Evolutionary conservation across 2,888 invertebrate species (phyloP), one percentile per base, ranked within the genome.

Genomic region (Caenorhabditis macrosperma): DNA sequence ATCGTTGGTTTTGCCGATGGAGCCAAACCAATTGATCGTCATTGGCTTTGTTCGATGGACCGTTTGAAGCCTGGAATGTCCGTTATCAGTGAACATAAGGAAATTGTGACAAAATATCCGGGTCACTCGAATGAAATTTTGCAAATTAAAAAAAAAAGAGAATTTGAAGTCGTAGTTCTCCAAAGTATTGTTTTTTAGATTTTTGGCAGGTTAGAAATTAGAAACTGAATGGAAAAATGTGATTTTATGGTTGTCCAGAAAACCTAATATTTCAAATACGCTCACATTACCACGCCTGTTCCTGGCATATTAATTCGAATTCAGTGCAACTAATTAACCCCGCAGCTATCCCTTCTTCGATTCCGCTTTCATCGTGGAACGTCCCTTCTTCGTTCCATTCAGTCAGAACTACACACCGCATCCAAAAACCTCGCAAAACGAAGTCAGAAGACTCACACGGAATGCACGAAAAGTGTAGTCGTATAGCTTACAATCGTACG

Each of bases 1-100:
- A 87, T 59, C 88, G 87, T 72, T 89, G 88, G 75, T 91, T 91
- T 82, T 91, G 91, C n/a, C 90, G 89, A 71, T 91, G 91, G 10
- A 91, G 82, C 88, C 89, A 88, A 28, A 85, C 78, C 20, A 86
- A 55, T 35, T 86, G 84, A 66, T 88, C 86, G 54, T 85, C 86
- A 15, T 80, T 75, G 4, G 86, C 80, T 35, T 59, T 63, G 41
- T 52, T 60, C 0, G 75, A 38, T 20, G 66, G 50, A 52, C 63
- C 68, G 30, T 75, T 67, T 17, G 75, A 75, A 7, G 61, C 20
- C 75, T 67, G 75, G 44, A 67, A 55, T 44, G 17, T 22, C 5
- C 30, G 9, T 10, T 2, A 54, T 54, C 9, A 20, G 22, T 20
- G 2, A 17, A 33, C 7, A 48, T 63, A 22, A 3, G 33, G n/a